A percentile compares a stretch with the other conserved stretches of the same genome.
phyloP scores from a whole-genome alignment of 2,797 vertebrate genomes.

The Dryobates pubescens region DNA sequence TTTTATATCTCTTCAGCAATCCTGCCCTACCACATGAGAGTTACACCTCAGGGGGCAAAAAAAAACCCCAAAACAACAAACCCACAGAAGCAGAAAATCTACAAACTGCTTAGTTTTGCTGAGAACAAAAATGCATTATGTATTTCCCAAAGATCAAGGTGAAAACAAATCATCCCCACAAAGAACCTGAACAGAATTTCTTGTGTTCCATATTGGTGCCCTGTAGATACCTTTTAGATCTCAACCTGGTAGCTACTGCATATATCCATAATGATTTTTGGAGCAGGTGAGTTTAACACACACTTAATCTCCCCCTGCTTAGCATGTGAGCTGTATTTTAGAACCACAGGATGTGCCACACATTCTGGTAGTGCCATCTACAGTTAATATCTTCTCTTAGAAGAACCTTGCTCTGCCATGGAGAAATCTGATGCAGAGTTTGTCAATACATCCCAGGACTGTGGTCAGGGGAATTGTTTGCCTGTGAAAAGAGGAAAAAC shows the following conservation, averaged over 20 bases:
- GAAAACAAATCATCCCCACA: conserved; percentile 68
- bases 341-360: background rate
- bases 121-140: conserved; percentile 72
- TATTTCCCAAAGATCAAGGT: conserved; percentile 72
- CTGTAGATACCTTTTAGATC: conserved; percentile 71
- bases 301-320: conserved; percentile 54
- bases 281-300: conserved; percentile 56
- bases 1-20: background rate
- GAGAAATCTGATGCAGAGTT: background rate
- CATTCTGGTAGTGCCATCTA: conserved; percentile 28
- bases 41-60: conserved; percentile 36
- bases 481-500: background rate
- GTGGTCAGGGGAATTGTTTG: background rate
- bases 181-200: conserved; percentile 55
- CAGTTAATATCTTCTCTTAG: background rate
- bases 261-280: conserved; percentile 67
- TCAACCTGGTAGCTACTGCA: conserved; percentile 49
- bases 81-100: conserved; percentile 46
- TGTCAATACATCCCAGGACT: background rate
- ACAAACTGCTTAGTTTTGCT: conserved; percentile 67
- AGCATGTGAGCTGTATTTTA: conserved; percentile 45
- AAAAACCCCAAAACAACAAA: background rate
- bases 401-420: background rate
- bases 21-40: background rate
- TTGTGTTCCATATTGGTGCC: conserved; percentile 58